phyloP scores from a whole-genome alignment of 2,113 vertebrate genomes.

The Etia nguti region DNA sequence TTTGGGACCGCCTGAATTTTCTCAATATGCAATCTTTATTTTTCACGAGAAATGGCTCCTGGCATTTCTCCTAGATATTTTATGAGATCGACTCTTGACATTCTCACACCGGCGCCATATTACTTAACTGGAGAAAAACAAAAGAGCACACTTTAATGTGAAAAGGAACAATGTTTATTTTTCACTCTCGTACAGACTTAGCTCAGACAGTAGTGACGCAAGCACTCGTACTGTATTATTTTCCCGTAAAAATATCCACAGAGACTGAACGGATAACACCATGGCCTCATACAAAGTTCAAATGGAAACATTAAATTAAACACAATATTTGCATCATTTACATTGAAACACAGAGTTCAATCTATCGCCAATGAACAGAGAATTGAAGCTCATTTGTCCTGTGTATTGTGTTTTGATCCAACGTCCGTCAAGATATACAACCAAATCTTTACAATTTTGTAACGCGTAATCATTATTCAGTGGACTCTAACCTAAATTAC shows the following conservation, averaged over 20 bases:
- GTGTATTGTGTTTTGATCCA: background rate
- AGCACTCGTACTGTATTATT: constrained; percentile 9
- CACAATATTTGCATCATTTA: constrained; percentile 13
- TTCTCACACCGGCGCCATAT: background rate
- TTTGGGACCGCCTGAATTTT: background rate
- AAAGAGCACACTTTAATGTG: constrained; percentile 1
- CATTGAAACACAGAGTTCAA: constrained; percentile 12
- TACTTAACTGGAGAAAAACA: background rate
- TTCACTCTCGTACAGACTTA: constrained; percentile 11
- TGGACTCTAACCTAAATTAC: background rate
- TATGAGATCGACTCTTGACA: background rate
- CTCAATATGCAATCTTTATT: background rate
- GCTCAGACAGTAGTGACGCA: constrained; percentile 32
- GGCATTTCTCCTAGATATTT: background rate
- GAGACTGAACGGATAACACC: constrained; percentile 15
- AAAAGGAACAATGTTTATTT: constrained; percentile 56
- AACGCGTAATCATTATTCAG: background rate
- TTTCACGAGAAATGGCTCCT: background rate
- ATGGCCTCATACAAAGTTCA: constrained; percentile 3
- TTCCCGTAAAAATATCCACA: constrained; percentile 40
- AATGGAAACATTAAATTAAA: constrained; percentile 56
- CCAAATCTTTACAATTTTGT: constrained; percentile 4
- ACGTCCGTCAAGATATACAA: background rate
- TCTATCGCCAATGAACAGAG: constrained; percentile 3
- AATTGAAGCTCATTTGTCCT: background rate